Conservation (phyloP, 2,797 vertebrate species). For the Limnodromus scolopaceus region DNA sequence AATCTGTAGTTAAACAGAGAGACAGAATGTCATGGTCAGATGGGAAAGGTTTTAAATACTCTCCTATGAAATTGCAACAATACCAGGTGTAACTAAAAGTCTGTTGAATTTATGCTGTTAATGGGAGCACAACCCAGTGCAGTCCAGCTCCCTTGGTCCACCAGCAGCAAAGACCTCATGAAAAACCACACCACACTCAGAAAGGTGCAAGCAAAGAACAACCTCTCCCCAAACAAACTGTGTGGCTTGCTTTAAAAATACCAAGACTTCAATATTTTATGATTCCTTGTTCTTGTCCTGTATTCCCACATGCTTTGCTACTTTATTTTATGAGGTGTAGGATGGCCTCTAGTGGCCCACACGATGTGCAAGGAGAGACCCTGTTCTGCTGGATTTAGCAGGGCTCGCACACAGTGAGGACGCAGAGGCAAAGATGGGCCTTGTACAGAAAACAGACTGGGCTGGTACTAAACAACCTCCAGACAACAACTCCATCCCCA, state of each 20-base stretch:
- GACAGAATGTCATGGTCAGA: neutral
- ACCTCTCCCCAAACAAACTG: neutral
- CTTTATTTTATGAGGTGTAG: constrained; percentile 25
- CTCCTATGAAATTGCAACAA: neutral
- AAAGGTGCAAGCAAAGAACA: neutral
- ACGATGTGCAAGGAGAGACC: neutral
- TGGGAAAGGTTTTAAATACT: neutral
- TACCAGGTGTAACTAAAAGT: neutral
- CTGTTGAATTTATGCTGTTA: neutral
- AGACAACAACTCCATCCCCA: neutral
- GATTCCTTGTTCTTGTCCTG: neutral
- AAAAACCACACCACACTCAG: neutral
- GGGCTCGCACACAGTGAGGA: neutral
- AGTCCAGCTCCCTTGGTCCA: neutral
- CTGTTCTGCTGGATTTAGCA: neutral
- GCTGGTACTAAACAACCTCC: neutral
- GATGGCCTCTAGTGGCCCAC: constrained; percentile 53
- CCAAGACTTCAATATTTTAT: neutral
- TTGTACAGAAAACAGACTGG: neutral
- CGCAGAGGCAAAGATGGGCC: neutral
- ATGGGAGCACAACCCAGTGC: neutral
- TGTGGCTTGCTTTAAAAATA: neutral
- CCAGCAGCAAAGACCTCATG: neutral
- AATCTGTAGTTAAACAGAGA: constrained; percentile 7
- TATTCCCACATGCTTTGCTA: neutral